Percentiles rank a stretch among this genome's conserved stretches.
Conservation (phyloP, 53 echinoderm and acorn worm genomes). For the Stichopus horrens region DNA sequence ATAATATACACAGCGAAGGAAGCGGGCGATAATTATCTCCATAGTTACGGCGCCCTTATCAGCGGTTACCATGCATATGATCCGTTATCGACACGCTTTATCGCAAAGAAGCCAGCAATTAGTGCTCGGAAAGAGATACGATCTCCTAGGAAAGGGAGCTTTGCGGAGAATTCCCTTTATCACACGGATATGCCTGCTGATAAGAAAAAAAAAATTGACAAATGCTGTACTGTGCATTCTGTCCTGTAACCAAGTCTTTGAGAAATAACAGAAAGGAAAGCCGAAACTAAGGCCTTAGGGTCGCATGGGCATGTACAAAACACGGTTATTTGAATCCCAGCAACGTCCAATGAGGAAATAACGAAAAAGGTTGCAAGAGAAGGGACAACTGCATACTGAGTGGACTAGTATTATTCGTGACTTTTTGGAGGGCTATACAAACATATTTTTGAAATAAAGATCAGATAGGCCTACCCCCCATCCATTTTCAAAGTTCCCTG, state of each 20-base stretch:
- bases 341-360: too few species aligned
- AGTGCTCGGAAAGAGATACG: conserved; percentile 17
- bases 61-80: conserved; percentile 2
- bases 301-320: too few species aligned
- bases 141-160: conserved; percentile 23
- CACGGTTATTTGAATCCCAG: too few species aligned
- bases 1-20: neutral
- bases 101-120: conserved; percentile 28
- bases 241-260: neutral
- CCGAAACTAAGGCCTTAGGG: too few species aligned
- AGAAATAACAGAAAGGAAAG: too few species aligned
- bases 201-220: neutral
- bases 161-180: conserved; percentile 3
- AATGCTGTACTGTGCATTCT: neutral
- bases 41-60: neutral
- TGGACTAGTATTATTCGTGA: too few species aligned
- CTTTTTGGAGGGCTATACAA: too few species aligned
- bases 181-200: neutral
- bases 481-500: too few species aligned
- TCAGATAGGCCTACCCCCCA: too few species aligned
- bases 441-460: too few species aligned
- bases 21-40: neutral
- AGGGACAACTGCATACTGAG: too few species aligned
- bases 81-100: conserved; percentile 20
- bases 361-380: too few species aligned